Evolutionary conservation across 2,888 invertebrate genomes (phyloP), one percentile per base, ranked within the genome.

Genomic region (Eristalis arbustorum): DNA sequence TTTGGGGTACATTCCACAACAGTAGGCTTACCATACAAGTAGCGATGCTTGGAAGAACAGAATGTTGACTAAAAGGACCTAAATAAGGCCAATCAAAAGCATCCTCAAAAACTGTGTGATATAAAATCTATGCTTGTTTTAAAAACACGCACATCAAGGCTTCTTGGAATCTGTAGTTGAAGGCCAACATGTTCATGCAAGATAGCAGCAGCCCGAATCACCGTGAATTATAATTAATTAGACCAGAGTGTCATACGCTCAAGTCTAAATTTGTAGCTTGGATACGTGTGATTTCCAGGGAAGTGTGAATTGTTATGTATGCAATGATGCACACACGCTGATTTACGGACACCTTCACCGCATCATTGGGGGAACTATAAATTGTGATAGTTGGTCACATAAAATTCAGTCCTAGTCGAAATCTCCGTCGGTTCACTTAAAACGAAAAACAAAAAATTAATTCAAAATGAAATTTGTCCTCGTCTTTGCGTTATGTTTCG

Each of bases 401-500:
- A 56, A 68, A 25, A 14, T 62, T 56, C 79, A 80, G 67, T 80
- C 67, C 67, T 18, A 73, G 37, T 14, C 63, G 37, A 40, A 49
- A 62, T 62, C 68, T 68, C 56, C 31, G 2, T 13, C 64, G 42
- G 73, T 68, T 73, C 73, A 62, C 56, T 56, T 14, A 67, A 34
- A 57, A 0, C 5, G 1, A n/a, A 25, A n/a, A 18, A 25, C 4
- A 63, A 10, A 63, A 22, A 75, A n/a, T n/a, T 18, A 61, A 18
- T 18, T 62, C 80, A 90, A 88, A 11, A 91, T 91, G 91, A 91
- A 91, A 84, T 89, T 89, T 84, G 88, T 88, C 34, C 88, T 91
- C 67, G 89, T 91, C 31, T 91, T 91, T 66, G 91, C 89, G 62
- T 88, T 90, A 62, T 84, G 91, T 64, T 88, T 91, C 72, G 91